Evolutionary conservation across 2,797 vertebrate genomes (phyloP).

Genomic region (Crenuchus spilurus): DNA sequence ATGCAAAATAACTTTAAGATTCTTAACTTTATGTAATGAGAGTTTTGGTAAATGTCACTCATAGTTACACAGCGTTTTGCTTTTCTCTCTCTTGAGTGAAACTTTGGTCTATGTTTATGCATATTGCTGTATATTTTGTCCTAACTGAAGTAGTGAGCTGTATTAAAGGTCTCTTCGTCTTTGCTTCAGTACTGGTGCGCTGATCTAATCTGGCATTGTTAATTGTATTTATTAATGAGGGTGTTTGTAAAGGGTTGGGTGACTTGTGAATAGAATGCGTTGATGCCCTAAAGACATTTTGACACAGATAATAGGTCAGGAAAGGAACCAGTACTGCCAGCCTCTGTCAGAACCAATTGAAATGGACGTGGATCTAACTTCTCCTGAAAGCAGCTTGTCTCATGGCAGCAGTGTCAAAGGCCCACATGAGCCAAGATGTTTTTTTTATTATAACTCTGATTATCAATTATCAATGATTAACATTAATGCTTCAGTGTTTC

Average conservation of each 20-base stretch:
- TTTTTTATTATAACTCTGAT: neutral
- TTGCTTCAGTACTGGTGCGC: conserved; percentile 46
- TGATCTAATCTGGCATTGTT: conserved; percentile 71
- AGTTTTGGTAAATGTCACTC: neutral
- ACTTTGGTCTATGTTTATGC: neutral
- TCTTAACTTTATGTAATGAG: no score
- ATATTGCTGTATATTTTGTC: no score
- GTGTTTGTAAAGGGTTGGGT: conserved; percentile 54
- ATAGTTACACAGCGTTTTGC: neutral
- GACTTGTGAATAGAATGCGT: conserved; percentile 50
- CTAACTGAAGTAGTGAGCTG: neutral
- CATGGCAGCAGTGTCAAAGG: neutral
- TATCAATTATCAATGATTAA: no score
- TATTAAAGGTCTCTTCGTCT: conserved; percentile 42
- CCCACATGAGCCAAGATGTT: neutral
- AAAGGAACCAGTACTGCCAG: conserved; percentile 59
- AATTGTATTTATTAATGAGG: conserved; percentile 74
- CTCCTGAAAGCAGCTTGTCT: conserved; percentile 41
- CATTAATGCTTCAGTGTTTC: no score
- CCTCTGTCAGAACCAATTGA: conserved; percentile 55
- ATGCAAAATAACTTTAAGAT: no score
- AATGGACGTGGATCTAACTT: conserved; percentile 58
- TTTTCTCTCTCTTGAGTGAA: neutral
- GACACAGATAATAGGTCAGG: conserved; percentile 63
- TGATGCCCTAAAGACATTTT: conserved; percentile 62